Base-by-base conservation (phyloP, 2,888 invertebrate genomes). In the Phorcus lineatus region DNA sequence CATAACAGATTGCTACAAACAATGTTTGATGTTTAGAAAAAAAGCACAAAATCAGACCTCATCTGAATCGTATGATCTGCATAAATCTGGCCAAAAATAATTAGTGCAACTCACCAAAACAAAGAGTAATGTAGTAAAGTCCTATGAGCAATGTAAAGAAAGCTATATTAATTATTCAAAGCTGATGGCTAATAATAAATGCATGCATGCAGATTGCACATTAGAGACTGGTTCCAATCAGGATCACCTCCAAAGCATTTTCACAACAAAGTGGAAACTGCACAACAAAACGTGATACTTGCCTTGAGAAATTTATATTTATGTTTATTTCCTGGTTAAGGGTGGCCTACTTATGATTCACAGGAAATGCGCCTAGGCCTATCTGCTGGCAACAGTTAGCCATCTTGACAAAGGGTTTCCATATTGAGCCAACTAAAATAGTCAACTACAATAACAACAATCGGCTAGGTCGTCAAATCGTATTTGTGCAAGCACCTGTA, bases 401-500 rank as follows among this genome's bases (percentile, higher is more conserved):
- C 70, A 70, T 70, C 70, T 70, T 70, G 70, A 70, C 70, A 70
- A 36, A 70, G 31, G 40, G 70, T 40, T 36, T 70, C 70, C 70
- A 70, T 70, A 70, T 70, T 70, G 70, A 36, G 16, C 31, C 17
- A 70, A 31, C 70, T 36, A 70, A 70, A 19, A 24, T 17, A 70
- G 40, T 31, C 36, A 70, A 36, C 70, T 70, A 70, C 70, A 70
- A 70, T 70, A 16, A 70, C 36, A 40, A 70, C 40, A 70, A n/a
- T 40, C 16, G 40, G 47, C 11, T 19, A 70, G 70, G 36, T 36
- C 24, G 40, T 70, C 70, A 70, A 70, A 70, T 70, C 70, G 70
- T 70, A 36, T 70, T n/a, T 11, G 19, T 62, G n/a, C 62, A 36
- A 70, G 31, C 70, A 70, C 70, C 70, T 70, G 70, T 70, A 70